Base-by-base conservation (phyloP, 64 coral and sea anemone species). In the Porites lutea region DNA sequence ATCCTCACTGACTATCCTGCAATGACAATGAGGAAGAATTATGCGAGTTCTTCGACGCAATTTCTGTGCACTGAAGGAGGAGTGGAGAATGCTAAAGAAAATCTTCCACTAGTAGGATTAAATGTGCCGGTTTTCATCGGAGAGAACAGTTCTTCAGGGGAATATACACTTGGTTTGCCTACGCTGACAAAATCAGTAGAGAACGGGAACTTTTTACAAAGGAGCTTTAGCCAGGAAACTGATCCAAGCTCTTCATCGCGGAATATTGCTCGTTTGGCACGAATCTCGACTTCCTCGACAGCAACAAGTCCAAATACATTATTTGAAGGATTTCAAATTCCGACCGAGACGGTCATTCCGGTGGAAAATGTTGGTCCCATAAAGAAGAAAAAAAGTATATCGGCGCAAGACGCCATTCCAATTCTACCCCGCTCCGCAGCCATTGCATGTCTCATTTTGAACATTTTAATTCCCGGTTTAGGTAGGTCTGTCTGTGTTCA, bases 281-380 rank as follows among this genome's bases (percentile, higher is more conserved):
- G 87, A 71, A 77, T 89, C 21, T 89, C 92, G 19, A 75, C 88
- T 37, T 66, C 82, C 59, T 97, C 95, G 3, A 82, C 84, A 45
- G 59, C 88, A 52, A 91, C 95, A 62, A 73, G 86, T 3, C 81
- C 87, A 45, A 71, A 88, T 1, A 94, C 95, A 6, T 83, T 92
- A 20, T 97, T 97, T 68, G 88, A 77, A n/a, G 95, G 92, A 69
- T 97, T 97, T 94, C 92, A 91, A 59, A 83, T 87, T 59, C 95
- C 95, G 45, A 92, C 86, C 52, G 85, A 90, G 86, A 97, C 95
- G 63, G 19, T 97, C 76, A 92, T 97, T n/a, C 88, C 92, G 46
- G 72, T 49, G 48, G 93, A 97, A 52, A 71, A 70, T 48, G 66
- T 90, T 6, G 49, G 71, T 21, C 65, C 60, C 68, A 64, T 82